Base-by-base conservation (phyloP, 2,888 invertebrate genomes). In the Camptogramma bilineatum region DNA sequence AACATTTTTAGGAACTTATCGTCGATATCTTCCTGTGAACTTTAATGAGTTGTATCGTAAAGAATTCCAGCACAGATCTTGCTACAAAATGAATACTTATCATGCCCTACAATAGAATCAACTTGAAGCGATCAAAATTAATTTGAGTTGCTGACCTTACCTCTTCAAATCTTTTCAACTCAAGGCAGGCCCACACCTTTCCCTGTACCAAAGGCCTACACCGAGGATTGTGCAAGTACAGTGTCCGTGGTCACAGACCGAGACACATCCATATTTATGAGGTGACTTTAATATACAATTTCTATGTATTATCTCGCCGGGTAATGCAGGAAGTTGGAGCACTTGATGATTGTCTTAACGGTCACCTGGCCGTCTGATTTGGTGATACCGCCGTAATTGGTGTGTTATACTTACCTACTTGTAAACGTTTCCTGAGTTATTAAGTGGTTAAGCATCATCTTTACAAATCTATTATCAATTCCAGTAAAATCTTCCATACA, bases 191-290 rank as follows among this genome's bases (percentile, higher is more conserved):
- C 53, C 39, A 82, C 65, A 48, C 24, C 60, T 61, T 55, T 67
- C 75, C 39, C 51, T 84, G 17, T 17, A 44, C 79, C 83, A 70
- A 73, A 81, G 82, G 84, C 85, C 84, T 83, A 74, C 81, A 76
- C 84, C 19, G 84, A 81, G 86, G 87, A 89, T 93, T 93, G 92
- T 90, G 92, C 90, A 92, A 93, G 87, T 50, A 46, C 17, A 13
- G 48, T 52, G 58, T 46, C 83, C 83, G 87, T 90, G 90, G 83
- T 87, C 92, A 91, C 90, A 83, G 86, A 93, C 87, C 92, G 92
- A 90, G 83, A 90, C 92, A 85, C 85, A 93, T 92, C 87, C 91
- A 93, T 93, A 93, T 93, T 90, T 90, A 93, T 92, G 90, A 93
- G 87, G 83, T 84, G 87, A 86, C 86, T 90, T 85, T 91, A 91